These are phyloP conservation scores for Thera britannica DNA, from an alignment of 2,888 invertebrate genomes.

Conservation along the genomic window DNA sequence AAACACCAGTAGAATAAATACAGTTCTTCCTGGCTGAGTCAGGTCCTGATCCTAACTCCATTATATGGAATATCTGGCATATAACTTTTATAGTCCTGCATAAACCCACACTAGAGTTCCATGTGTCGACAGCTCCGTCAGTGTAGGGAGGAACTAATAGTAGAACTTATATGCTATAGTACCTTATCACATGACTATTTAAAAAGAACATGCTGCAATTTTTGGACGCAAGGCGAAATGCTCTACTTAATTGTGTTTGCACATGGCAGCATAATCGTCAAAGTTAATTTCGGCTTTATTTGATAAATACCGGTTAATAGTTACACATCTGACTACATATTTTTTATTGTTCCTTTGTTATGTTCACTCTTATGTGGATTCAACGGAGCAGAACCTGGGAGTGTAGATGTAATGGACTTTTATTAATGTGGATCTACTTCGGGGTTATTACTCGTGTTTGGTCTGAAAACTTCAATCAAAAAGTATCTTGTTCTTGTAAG, in stretches of 20 bases:
- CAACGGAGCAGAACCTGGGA: constrained; percentile 39
- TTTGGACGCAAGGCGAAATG: too few species aligned
- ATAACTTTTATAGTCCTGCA: too few species aligned
- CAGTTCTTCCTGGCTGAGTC: too few species aligned
- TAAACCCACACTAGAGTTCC: background rate
- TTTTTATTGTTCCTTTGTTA: constrained; percentile 37
- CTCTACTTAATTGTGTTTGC: background rate
- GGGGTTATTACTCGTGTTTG: background rate
- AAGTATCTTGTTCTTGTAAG: background rate
- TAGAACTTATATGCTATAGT: too few species aligned
- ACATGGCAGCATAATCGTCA: background rate
- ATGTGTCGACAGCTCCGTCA: background rate
- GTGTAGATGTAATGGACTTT: constrained; percentile 31
- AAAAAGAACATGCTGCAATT: too few species aligned
- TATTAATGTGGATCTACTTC: constrained; percentile 12
- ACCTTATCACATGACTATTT: too few species aligned
- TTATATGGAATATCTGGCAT: too few species aligned
- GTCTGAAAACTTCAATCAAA: background rate
- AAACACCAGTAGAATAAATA: background rate
- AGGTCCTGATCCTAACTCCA: too few species aligned
- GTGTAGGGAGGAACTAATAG: background rate
- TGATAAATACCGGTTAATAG: background rate
- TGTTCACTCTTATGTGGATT: constrained; percentile 28
- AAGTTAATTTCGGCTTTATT: background rate
- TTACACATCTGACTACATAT: constrained; percentile 14